These are phyloP conservation scores for Platycnemis pennipes DNA, from an alignment of 2,888 invertebrate species.

Conservation along the genomic window DNA sequence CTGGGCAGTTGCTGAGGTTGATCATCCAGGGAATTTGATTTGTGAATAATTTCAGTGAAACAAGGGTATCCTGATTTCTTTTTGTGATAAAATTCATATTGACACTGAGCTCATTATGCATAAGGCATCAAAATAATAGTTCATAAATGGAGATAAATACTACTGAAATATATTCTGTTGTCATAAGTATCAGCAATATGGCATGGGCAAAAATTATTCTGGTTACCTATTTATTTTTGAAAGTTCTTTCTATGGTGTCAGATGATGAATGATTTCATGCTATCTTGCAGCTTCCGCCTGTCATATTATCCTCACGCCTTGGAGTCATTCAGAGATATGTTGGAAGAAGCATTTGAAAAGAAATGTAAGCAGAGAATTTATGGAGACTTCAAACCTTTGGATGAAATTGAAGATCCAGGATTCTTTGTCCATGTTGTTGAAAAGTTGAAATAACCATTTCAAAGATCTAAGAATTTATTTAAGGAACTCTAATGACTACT, in stretches of 20 bases:
- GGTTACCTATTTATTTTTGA: no score
- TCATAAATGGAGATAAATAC: no score
- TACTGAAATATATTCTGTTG: no score
- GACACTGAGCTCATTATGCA: no score
- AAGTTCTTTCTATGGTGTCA: neutral
- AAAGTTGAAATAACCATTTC: conserved; percentile 78
- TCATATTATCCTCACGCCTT: conserved; percentile 94
- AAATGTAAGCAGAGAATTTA: conserved; percentile 86
- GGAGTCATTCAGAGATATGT: conserved; percentile 85
- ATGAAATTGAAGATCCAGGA: conserved; percentile 84
- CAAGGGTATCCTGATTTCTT: no score
- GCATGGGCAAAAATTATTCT: neutral
- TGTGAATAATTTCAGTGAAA: no score
- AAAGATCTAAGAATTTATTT: neutral
- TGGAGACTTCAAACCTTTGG: conserved; percentile 89
- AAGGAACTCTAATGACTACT: neutral
- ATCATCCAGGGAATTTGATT: no score
- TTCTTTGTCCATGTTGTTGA: conserved; percentile 93
- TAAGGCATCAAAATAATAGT: no score
- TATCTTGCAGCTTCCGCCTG: conserved; percentile 86
- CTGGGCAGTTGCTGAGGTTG: no score
- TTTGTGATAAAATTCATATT: no score
- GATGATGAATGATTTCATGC: neutral
- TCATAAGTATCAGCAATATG: neutral
- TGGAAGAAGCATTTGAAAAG: conserved; percentile 86